A percentile compares a stretch with the other conserved stretches of the same genome.
Conservation (phyloP, 2,113 vertebrate genomes). For the Tenebrosternarchus preto region DNA sequence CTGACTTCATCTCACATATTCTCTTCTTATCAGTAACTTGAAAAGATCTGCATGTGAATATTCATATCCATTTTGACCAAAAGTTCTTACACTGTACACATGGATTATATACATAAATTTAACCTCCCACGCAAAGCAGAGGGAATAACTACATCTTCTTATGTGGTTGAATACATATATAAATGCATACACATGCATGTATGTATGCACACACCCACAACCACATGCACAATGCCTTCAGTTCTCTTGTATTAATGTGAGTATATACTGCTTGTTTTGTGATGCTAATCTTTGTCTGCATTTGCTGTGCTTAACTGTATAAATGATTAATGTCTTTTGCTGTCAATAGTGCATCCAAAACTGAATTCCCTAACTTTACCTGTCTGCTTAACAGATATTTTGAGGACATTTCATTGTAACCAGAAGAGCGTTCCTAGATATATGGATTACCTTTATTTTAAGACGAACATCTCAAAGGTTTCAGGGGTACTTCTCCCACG, state of each 20-base stretch:
- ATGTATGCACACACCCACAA: not conserved
- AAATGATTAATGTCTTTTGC: slow-evolving; percentile 44
- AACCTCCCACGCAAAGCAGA: slow-evolving; percentile 74
- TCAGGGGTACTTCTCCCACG: slow-evolving; percentile 53
- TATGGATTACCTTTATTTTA: slow-evolving; percentile 42
- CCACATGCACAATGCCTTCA: slow-evolving; percentile 55
- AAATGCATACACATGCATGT: not conserved
- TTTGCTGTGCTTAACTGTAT: slow-evolving; percentile 47
- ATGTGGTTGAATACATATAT: slow-evolving; percentile 71
- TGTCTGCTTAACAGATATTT: slow-evolving; percentile 22
- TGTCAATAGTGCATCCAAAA: slow-evolving; percentile 53
- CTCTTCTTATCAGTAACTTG: not conserved
- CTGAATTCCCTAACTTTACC: slow-evolving; percentile 2
- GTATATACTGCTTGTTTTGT: slow-evolving; percentile 59
- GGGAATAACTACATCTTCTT: slow-evolving; percentile 74
- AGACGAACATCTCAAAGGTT: slow-evolving; percentile 55
- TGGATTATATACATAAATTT: slow-evolving; percentile 73
- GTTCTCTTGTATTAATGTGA: slow-evolving; percentile 60
- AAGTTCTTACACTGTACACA: slow-evolving; percentile 68
- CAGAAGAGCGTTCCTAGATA: slow-evolving; percentile 6
- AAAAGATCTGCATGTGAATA: slow-evolving; percentile 64
- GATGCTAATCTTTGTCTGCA: slow-evolving; percentile 54
- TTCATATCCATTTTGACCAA: slow-evolving; percentile 73
- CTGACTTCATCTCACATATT: slow-evolving; percentile 31
- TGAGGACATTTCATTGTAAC: slow-evolving; percentile 17